phyloP scores from a whole-genome alignment of 2,888 invertebrate species.

The Lamellibrachia columna region DNA sequence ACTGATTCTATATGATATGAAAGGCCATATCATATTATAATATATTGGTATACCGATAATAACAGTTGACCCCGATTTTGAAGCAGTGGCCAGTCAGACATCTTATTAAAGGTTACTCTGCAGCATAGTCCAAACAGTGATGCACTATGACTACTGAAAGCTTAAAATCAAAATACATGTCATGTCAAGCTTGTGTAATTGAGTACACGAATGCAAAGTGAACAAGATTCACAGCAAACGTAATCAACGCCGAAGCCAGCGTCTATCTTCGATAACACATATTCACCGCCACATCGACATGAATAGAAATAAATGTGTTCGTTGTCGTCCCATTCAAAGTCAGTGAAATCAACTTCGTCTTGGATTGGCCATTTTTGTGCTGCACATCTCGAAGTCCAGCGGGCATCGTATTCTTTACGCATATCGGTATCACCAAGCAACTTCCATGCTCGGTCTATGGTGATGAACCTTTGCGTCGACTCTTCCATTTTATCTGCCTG shows the following conservation, averaged over 20 bases:
- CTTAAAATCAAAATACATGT: neutral
- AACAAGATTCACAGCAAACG: constrained; percentile 58
- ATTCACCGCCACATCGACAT: constrained; percentile 56
- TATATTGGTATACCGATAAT: too few species aligned
- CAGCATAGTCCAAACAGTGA: too few species aligned
- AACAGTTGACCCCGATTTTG: too few species aligned
- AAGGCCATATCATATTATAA: too few species aligned
- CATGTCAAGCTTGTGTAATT: neutral
- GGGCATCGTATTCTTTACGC: constrained; percentile 51
- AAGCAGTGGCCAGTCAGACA: too few species aligned
- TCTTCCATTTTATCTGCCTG: constrained; percentile 26
- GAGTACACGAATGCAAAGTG: constrained; percentile 44
- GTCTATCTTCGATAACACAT: constrained; percentile 46
- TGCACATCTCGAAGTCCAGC: constrained; percentile 51
- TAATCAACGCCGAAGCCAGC: constrained; percentile 49
- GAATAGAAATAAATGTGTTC: constrained; percentile 39
- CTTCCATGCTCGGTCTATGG: constrained; percentile 49
- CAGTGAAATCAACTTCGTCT: constrained; percentile 51
- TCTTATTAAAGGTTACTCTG: too few species aligned
- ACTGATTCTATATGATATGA: too few species aligned
- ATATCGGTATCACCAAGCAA: constrained; percentile 48
- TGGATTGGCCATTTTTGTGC: constrained; percentile 56
- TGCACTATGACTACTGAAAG: too few species aligned
- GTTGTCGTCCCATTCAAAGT: constrained; percentile 46
- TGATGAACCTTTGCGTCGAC: constrained; percentile 46